Base-by-base conservation (phyloP, 2,113 vertebrate species). In the Triplophysa rosa region DNA sequence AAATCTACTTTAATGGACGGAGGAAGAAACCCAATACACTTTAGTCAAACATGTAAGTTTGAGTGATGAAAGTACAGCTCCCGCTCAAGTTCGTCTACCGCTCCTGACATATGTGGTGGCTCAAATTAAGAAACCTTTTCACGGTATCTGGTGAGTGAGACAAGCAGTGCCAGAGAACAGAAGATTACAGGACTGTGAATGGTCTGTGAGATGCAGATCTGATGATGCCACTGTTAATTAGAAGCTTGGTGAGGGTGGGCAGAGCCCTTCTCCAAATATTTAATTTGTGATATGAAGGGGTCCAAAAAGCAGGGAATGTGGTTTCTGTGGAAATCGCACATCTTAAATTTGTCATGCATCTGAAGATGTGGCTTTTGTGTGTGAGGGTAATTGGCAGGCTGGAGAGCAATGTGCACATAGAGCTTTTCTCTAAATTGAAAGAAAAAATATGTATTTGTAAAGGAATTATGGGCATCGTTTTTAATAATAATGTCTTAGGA, bases 151-250 rank as follows among this genome's bases (percentile, higher is more conserved):
- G 23, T 26, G 16, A 45, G 76, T 67, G 40, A 19, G 26, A 70
- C 21, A 42, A 59, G 13, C 24, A 17, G 13, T 21, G 2, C 52
- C 75, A n/a, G 14, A 56, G 61, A 29, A 56, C 33, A 24, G 47
- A 68, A 54, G 62, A 82, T 69, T 67, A 77, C 54, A 84, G 67
- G 63, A 67, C 19, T 54, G 17, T 29, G 10, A 66, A 63, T 5
- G 26, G 75, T 21, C 75, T 56, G 70, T 80, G 84, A 58, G 80
- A 79, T 67, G 72, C 67, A 67, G 69, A 61, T 82, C 77, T 77
- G 73, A 73, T 89, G 77, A 83, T 85, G 86, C 83, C 70, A 81
- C 24, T 71, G 83, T 26, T 88, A 91, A 90, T 93, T 90, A 89
- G 84, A 88, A 84, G 85, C 80, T 77, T 74, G 74, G 79, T 79